Base-by-base conservation (phyloP, 1,140 invertebrate genomes). In the Trachymyrmex cornetzi region DNA sequence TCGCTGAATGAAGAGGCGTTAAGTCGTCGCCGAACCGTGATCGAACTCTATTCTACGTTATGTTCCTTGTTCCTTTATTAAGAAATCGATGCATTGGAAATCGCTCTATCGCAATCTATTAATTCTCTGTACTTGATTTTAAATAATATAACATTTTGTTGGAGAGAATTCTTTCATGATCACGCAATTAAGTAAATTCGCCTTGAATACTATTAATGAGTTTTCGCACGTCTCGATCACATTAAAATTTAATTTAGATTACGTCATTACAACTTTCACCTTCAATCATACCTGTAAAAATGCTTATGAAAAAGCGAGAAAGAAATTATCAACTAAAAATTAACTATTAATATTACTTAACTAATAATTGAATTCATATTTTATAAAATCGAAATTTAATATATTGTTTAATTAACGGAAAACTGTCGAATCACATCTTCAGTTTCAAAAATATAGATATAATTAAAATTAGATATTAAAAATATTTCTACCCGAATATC, bases 181-280 rank as follows among this genome's bases (percentile, higher is more conserved):
- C 50, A 55, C 5, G 48, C 30, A 80, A 69, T 69, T 71, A 38
- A 24, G 14, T 30, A 55, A 38, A 57, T 38, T 30, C 11, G 16
- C n/a, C 48, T 27, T 14, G 22, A 55, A n/a, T 44, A 22, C 2
- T 24, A 22, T 74, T 74, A 48, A 82, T 19, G 22, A 57, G 55
- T 11, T 9, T 48, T 44, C 64, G 2, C 64, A 22, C 64, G 30
- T 74, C 34, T 61, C 27, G 14, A 75, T 75, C 61, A 84, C 53
- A 30, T 74, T 55, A 24, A 44, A 53, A 75, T 61, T 11, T 44
- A 75, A 75, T 84, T 59, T 24, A 19, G 80, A 74, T 84, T 74
- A 75, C 75, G 69, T 74, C 80, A 84, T 48, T 24, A 11, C 69
- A 84, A 84, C 80, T 84, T 84, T 84, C 80, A 74, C 80, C 24